Percentiles rank a stretch among this genome's conserved stretches.
phyloP scores from a whole-genome alignment of 1,140 invertebrate genomes.

The Leptinotarsa defecta region DNA sequence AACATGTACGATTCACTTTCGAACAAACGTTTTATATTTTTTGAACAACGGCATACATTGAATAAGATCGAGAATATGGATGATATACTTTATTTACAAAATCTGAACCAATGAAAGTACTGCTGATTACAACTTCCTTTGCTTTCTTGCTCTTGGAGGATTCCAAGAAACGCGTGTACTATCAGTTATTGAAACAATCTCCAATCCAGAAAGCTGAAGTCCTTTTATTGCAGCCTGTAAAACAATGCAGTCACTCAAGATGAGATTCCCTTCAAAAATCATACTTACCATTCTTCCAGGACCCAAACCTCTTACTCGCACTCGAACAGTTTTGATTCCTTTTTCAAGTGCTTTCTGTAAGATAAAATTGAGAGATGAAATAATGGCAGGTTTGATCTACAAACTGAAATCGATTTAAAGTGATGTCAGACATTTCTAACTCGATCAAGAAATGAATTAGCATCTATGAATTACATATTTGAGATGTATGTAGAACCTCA shows the following conservation, averaged over 20 bases:
- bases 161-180: constrained; percentile 79
- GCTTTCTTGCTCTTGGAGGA: constrained; percentile 44
- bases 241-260: constrained; percentile 38
- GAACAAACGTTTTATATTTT: no score
- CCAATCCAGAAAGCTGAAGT: constrained; percentile 83
- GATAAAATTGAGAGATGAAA: constrained; percentile 21
- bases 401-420: no score
- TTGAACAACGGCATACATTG: neutral
- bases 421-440: no score
- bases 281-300: constrained; percentile 80
- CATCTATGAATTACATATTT: no score
- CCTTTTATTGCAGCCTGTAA: constrained; percentile 90
- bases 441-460: no score
- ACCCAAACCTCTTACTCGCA: constrained; percentile 80
- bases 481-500: no score
- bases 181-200: constrained; percentile 91
- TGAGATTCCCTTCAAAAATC: constrained; percentile 25
- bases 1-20: no score
- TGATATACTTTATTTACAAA: no score
- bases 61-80: no score
- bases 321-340: constrained; percentile 74
- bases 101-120: constrained; percentile 11
- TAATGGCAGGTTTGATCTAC: no score
- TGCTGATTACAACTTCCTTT: constrained; percentile 39
- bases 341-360: constrained; percentile 74